A percentile compares a stretch with the other conserved stretches of the same genome.
These are phyloP conservation scores for Tridacna gigas DNA, from an alignment of 2,888 invertebrate species.

Conservation along the genomic window DNA sequence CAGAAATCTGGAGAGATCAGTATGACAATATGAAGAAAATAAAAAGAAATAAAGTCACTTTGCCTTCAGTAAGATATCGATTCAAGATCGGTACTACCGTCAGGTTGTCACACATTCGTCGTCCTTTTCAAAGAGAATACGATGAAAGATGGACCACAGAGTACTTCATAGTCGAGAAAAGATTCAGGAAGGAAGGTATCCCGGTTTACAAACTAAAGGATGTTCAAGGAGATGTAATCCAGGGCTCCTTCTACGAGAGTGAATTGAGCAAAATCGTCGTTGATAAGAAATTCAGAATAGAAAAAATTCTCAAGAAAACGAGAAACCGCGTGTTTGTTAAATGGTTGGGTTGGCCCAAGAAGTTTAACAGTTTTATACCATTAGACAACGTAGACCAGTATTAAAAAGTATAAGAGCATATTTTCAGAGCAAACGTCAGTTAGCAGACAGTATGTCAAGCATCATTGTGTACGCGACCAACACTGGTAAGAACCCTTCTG, in stretches of 20 bases:
- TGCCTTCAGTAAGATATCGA: slow-evolving; percentile 11
- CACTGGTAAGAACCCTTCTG: slow-evolving; percentile 18
- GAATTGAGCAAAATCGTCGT: slow-evolving; percentile 50
- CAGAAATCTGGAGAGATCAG: slow-evolving; percentile 29
- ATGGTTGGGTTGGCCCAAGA: slow-evolving; percentile 61
- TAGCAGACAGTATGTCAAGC: too few species aligned
- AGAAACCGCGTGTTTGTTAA: slow-evolving; percentile 48
- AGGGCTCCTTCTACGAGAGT: slow-evolving; percentile 37
- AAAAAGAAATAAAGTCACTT: not conserved
- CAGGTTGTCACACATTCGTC: slow-evolving; percentile 37
- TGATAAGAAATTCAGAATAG: slow-evolving; percentile 41
- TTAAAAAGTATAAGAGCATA: too few species aligned
- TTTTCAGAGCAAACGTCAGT: too few species aligned
- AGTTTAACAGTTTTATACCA: slow-evolving; percentile 44
- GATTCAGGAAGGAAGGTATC: slow-evolving; percentile 35
- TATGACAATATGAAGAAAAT: slow-evolving; percentile 26
- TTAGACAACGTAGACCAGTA: too few species aligned
- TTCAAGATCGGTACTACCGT: slow-evolving; percentile 44
- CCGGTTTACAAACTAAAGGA: slow-evolving; percentile 37
- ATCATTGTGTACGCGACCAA: too few species aligned
- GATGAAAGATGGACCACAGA: slow-evolving; percentile 38
- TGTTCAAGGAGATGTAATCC: slow-evolving; percentile 28
- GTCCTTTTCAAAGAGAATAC: too few species aligned
- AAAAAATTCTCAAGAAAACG: slow-evolving; percentile 49
- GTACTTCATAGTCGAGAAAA: slow-evolving; percentile 39